Base-by-base conservation (phyloP, 2,797 vertebrate species). In the Orestias chungarensis region DNA sequence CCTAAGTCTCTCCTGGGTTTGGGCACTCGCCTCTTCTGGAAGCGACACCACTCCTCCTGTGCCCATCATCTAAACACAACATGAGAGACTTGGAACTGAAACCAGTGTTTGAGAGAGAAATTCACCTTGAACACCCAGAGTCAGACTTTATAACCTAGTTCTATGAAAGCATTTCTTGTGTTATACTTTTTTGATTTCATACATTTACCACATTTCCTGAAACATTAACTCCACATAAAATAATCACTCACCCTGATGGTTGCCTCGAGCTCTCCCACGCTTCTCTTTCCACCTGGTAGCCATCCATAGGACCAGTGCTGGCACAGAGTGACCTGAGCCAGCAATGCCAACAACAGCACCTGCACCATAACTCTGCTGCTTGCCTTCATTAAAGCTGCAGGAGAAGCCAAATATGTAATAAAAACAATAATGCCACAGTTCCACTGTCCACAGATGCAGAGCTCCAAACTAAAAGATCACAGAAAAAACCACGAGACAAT, bases 281-380 rank as follows among this genome's bases (percentile, higher is more conserved):
- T 94, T 76, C 95, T 93, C 81, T 94, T 95, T 47, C 95, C 95
- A 23, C 94, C 95, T 67, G 95, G 95, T 86, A 95, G 86, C 94
- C 94, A 95, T 71, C 94, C 94, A 55, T 95, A 95, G 64, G 94
- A 95, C 94, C 94, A 95, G 81, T 95, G 94, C 85, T 95, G 95
- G 79, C 93, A 89, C 75, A 92, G 73, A 71, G 87, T 85, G 81
- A 93, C 91, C 86, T 94, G 93, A 68, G 90, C 85, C 88, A 92
- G 82, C 88, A 93, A 84, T 66, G 86, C 87, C 90, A 95, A 71
- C 82, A 95, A 49, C 82, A 94, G 80, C 91, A 93, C 90, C 86
- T 93, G 91, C 85, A 94, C 80, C 85, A 86, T 69, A 78, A 79
- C 79, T 90, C 80, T 90, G 87, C 88, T 84, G 82, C 82, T 89